Base-by-base conservation (phyloP, 2,113 vertebrate species). In the Passerina amoena region DNA sequence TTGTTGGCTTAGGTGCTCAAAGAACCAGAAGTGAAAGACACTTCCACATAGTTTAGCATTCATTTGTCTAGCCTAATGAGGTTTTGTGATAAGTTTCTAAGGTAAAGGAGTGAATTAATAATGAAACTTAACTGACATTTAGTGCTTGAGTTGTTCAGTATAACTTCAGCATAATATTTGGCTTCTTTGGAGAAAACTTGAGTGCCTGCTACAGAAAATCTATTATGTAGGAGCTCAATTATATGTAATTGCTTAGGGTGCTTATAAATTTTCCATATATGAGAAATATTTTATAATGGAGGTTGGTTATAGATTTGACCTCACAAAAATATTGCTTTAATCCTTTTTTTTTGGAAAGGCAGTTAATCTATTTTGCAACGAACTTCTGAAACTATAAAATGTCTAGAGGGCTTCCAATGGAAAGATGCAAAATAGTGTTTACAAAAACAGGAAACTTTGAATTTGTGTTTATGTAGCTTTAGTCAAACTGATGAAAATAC, bases 271-370 rank as follows among this genome's bases (percentile, higher is more conserved):
- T 97, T 88, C 96, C 70, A 88, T 33, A 7, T 57, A 96, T 83
- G 45, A 97, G 90, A 96, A 96, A 66, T 95, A 85, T 96, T 97
- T 98, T 95, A 56, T 97, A 97, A 97, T 96, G 95, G 95, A 96
- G 96, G 97, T 97, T 96, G 90, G 73, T 92, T 98, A 98, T 97
- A 93, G 98, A 98, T 98, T 97, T 97, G 97, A 96, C 88, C 76
- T 88, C 82, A 80, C 63, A 95, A 90, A 98, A 97, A 96, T 96
- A 95, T 25, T 96, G 61, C 64, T 63, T 75, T 66, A 92, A 96
- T 78, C n/a, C 63, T 25, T 30, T 72, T 71, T 30, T 65, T 48
- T 83, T 63, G 19, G 27, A 92, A 94, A 84, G 76, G 35, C 80
- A 27, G 30, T 97, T 97, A 94, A 96, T 97, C 90, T 95, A 50